Evolutionary conservation across 2,797 vertebrate species (phyloP), one percentile per base, ranked within the genome.

Genomic region (Pseudochirops corinnae): DNA sequence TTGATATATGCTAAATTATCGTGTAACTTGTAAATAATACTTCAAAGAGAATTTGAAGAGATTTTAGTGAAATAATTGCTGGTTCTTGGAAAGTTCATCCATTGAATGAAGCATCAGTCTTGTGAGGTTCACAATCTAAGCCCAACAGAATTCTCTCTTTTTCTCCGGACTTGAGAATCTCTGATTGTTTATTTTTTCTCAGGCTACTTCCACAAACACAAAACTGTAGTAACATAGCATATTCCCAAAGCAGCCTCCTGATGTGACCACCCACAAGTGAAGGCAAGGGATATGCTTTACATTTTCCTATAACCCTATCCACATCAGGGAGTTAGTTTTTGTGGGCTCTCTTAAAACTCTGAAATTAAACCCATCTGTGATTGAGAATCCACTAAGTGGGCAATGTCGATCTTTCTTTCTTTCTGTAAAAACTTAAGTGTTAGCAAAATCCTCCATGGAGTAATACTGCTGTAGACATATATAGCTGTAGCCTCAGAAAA

Each of bases 171-270:
- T 91, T 93, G 29, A 97, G 0, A 57, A 57, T 96, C 94, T 97
- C 94, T 95, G 14, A 93, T 94, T 98, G 96, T 98, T 98, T 98
- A 98, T 97, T 94, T 98, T 98, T 98, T 97, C 94, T 98, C 95
- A 98, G 96, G 93, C 94, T 98, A 90, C 87, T 98, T 98, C 96
- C 98, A 96, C 97, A 98, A 98, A 98, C 97, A 98, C 56, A 91
- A 96, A 98, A 93, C 95, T 96, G 91, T 13, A 56, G 91, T 96
- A 93, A 98, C 87, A 97, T 93, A 94, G 97, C 46, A 90, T 56
- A 39, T 96, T 96, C 95, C 94, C 97, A 96, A 95, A 28, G 91
- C 55, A 92, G 92, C 46, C 1, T 97, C 56, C 14, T 82, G 95
- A 55, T 95, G 93, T 94, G 98, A 96, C 97, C 98, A 98, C 98